Evolutionary conservation across 2,113 vertebrate species (phyloP), one percentile per base, ranked within the genome.

Genomic region (Falco punctatus): DNA sequence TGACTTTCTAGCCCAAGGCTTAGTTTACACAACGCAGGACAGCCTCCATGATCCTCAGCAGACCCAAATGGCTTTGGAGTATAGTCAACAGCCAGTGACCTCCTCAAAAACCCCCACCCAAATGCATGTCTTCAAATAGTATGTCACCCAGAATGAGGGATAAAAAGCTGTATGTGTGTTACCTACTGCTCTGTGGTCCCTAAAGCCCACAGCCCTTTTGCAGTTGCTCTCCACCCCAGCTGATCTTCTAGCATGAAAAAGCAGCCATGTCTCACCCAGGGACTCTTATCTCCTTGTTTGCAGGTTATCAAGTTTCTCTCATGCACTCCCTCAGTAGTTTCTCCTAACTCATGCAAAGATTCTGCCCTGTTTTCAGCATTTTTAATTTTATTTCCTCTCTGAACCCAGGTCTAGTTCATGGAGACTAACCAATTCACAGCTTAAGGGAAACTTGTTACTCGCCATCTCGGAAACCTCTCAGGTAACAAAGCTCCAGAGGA

Each of bases 261-360:
- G 6, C 38, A 58, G 44, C 22, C 35, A 35, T 6, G 4, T 26
- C 61, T 64, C 55, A 62, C 23, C 54, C 13, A 42, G 21, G 22
- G 33, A n/a, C 49, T 38, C 20, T 12, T 12, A 15, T 16, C 42
- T 42, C 70, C 28, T 49, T 0, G 1, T 16, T 32, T 38, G 20
- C 7, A 27, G 9, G 9, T 49, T 67, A 77, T 9, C 35, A n/a
- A 80, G 20, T 14, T 59, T 72, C 49, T 61, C 44, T 73, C 22
- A 19, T 3, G 13, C 0, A 0, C 12, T 71, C 10, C 11, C 4
- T 13, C 46, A 74, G 73, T 6, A 55, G 15, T 49, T 87, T 62
- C 51, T 65, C 20, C 44, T 35, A 51, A 32, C 14, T 70, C 18
- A 21, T 35, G 23, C 33, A 86, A 80, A 91, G 38, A 49, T 62